phyloP scores from a whole-genome alignment of 2,797 vertebrate species.

The Hyperoplus immaculatus region DNA sequence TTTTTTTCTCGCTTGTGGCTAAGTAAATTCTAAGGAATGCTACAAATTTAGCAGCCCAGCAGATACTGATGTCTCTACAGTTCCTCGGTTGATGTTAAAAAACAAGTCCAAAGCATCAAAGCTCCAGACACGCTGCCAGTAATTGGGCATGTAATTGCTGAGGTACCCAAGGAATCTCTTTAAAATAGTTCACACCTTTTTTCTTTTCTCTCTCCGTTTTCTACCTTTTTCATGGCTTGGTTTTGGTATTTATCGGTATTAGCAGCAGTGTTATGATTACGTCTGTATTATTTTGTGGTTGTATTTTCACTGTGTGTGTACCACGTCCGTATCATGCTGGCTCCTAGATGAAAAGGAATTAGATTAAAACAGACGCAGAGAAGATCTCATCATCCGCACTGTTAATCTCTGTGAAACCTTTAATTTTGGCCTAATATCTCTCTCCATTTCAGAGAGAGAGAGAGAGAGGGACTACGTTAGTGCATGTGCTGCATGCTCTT shows the following conservation, averaged over 20 bases:
- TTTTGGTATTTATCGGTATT: slow-evolving; percentile 24
- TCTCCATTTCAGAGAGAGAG: slow-evolving; percentile 68
- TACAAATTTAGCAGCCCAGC: slow-evolving; percentile 71
- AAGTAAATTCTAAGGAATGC: slow-evolving; percentile 84
- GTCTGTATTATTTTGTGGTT: slow-evolving; percentile 57
- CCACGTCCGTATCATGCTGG: slow-evolving; percentile 63
- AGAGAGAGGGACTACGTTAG: slow-evolving; percentile 23
- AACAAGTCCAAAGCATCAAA: slow-evolving; percentile 77
- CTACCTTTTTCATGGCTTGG: slow-evolving; percentile 8
- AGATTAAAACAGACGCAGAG: slow-evolving; percentile 75
- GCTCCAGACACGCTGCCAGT: slow-evolving; percentile 65
- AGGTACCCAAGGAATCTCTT: slow-evolving; percentile 57
- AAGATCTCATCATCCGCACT: slow-evolving; percentile 80
- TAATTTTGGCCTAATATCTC: slow-evolving; percentile 81
- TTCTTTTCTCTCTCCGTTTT: slow-evolving; percentile 18
- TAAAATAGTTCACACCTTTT: slow-evolving; percentile 60
- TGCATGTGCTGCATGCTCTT: slow-evolving; percentile 20
- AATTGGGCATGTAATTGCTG: slow-evolving; percentile 76
- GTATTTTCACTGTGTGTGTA: slow-evolving; percentile 42
- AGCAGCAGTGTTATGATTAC: slow-evolving; percentile 33
- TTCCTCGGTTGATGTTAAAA: slow-evolving; percentile 71
- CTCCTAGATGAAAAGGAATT: slow-evolving; percentile 77
- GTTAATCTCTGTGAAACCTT: slow-evolving; percentile 83
- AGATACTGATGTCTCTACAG: slow-evolving; percentile 76
- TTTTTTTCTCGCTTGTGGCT: slow-evolving; percentile 78